Conservation (phyloP, 2,113 vertebrate species). For the Myiagra hebetior region DNA sequence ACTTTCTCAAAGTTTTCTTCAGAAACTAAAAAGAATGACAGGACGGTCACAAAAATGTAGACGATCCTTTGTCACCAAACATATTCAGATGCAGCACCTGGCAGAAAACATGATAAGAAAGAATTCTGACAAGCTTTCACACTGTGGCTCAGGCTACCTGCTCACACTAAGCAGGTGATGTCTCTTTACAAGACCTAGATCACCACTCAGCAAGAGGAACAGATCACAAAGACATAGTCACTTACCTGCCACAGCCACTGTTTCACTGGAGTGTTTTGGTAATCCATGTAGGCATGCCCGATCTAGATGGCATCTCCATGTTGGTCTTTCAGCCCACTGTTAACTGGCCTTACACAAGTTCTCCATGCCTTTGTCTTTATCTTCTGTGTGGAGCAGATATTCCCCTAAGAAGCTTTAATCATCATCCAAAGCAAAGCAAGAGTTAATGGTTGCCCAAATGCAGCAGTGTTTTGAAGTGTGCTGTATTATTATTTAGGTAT, state of each 20-base stretch:
- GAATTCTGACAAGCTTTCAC: background rate
- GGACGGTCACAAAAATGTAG: background rate
- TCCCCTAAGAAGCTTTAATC: background rate
- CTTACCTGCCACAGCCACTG: background rate
- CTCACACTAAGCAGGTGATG: background rate
- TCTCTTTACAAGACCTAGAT: background rate
- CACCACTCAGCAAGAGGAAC: background rate
- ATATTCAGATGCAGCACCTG: background rate
- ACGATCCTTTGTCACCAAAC: background rate
- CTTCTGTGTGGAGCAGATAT: background rate
- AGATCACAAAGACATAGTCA: background rate
- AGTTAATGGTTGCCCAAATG: background rate
- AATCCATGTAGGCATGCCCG: fast-evolving
- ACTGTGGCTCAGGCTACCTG: background rate
- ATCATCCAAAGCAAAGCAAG: background rate
- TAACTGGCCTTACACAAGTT: background rate
- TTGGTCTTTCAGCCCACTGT: background rate
- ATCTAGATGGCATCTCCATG: background rate
- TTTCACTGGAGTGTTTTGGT: background rate
- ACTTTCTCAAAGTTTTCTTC: background rate
- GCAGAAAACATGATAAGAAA: background rate
- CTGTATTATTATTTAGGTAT: background rate
- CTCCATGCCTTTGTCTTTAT: background rate
- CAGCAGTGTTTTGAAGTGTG: background rate
- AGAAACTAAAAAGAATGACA: background rate